Evolutionary conservation across 2,113 vertebrate genomes (phyloP).

Genomic region (Syngnathoides biaculeatus): DNA sequence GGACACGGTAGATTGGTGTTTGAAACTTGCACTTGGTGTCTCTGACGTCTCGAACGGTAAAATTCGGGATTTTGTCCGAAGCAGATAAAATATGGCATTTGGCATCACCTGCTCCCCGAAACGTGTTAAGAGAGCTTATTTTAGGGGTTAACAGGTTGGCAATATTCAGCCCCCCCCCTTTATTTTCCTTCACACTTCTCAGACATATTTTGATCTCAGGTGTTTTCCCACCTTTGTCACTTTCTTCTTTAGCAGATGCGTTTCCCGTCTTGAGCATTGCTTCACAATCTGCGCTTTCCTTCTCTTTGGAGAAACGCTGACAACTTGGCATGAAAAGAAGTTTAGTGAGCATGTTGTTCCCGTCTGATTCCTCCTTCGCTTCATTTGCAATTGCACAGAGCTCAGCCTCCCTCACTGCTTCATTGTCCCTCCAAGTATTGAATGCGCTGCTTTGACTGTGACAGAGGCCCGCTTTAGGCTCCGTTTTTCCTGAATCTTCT

Average conservation of each 20-base stretch:
- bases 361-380: constrained; percentile 47
- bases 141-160: constrained; percentile 88
- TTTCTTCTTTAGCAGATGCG: constrained; percentile 20
- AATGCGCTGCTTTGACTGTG: constrained; percentile 84
- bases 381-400: constrained; percentile 19
- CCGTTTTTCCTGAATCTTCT: constrained; percentile 52
- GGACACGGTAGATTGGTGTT: constrained; percentile 88
- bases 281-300: constrained; percentile 25
- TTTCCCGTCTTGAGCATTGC: constrained; percentile 31
- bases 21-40: constrained; percentile 83
- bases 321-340: constrained; percentile 91
- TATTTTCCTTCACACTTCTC: constrained; percentile 80
- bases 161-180: constrained; percentile 81
- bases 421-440: constrained; percentile 78
- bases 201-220: constrained; percentile 91
- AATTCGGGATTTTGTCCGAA: constrained; percentile 84
- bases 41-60: constrained; percentile 86
- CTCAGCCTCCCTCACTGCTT: constrained; percentile 49
- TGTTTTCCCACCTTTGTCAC: constrained; percentile 54
- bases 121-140: constrained; percentile 63
- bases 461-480: constrained; percentile 72
- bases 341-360: constrained; percentile 77
- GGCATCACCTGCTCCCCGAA: constrained; percentile 63
- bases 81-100: constrained; percentile 59
- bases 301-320: constrained; percentile 76